These are phyloP conservation scores for Mormyrus hasselquistii DNA, from an alignment of 2,797 vertebrate species.

Conservation along the genomic window DNA sequence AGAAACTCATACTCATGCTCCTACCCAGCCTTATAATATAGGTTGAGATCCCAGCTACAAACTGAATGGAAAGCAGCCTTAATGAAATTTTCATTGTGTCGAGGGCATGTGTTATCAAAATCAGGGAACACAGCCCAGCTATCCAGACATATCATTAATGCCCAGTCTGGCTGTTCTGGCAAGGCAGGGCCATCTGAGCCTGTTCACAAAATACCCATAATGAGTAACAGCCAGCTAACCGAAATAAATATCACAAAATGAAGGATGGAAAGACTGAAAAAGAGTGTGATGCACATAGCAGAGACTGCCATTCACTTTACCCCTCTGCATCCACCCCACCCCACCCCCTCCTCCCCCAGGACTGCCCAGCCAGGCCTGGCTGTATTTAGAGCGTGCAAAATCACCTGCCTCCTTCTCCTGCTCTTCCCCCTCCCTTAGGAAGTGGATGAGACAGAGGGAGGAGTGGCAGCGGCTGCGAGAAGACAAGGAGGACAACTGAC, in stretches of 20 bases:
- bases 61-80: conserved; percentile 15
- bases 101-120: not conserved
- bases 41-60: not conserved
- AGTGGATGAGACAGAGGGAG: conserved; percentile 30
- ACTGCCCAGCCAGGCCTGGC: conserved; percentile 38
- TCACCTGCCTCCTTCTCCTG: conserved; percentile 57
- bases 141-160: conserved; percentile 29
- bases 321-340: not conserved
- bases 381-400: conserved; percentile 72
- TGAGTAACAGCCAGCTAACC: not conserved
- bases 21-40: not conserved
- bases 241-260: not conserved
- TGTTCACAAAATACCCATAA: not conserved
- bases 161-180: not conserved
- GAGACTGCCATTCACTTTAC: not conserved
- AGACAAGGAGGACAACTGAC: not conserved
- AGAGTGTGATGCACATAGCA: not conserved
- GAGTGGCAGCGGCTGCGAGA: conserved; percentile 24
- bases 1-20: not conserved
- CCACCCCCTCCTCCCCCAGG: not conserved
- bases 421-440: conserved; percentile 28
- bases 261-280: not conserved
- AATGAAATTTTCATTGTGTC: not conserved
- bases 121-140: conserved; percentile 18
- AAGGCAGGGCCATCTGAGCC: not conserved